A percentile compares a stretch with the other conserved stretches of the same genome.
phyloP scores from a whole-genome alignment of 1,140 invertebrate species.

The Eriosoma lanigerum region DNA sequence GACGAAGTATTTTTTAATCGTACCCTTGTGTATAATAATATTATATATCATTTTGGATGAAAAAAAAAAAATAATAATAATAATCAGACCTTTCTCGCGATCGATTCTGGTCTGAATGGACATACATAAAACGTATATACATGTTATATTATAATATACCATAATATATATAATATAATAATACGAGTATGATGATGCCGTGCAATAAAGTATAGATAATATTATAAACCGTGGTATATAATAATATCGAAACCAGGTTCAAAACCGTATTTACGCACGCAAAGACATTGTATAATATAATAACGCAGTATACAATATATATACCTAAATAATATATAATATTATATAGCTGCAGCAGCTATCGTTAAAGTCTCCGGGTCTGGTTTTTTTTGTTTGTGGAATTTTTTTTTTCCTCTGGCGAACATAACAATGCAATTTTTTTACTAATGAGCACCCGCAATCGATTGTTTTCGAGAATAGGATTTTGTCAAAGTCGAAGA shows the following conservation, averaged over 20 bases:
- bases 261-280: no score
- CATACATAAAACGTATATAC: conserved; percentile 1
- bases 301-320: no score
- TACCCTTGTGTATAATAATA: no score
- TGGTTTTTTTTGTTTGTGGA: conserved; percentile 6
- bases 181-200: no score
- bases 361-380: conserved; percentile 26
- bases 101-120: conserved; percentile 27
- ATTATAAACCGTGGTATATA: no score
- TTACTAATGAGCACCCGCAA: not conserved
- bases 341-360: not conserved
- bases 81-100: not conserved
- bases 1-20: not conserved
- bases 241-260: no score
- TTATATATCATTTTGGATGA: not conserved
- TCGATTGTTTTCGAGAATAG: conserved; percentile 16
- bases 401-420: not conserved
- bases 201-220: no score
- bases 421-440: not conserved
- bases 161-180: no score
- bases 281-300: not conserved
- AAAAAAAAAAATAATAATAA: not conserved
- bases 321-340: no score
- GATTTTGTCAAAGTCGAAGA: not conserved
- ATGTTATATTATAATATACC: no score